A percentile compares a stretch with the other conserved stretches of the same genome.
These are phyloP conservation scores for Nomia melanderi DNA, from an alignment of 1,140 invertebrate species.

Conservation along the genomic window DNA sequence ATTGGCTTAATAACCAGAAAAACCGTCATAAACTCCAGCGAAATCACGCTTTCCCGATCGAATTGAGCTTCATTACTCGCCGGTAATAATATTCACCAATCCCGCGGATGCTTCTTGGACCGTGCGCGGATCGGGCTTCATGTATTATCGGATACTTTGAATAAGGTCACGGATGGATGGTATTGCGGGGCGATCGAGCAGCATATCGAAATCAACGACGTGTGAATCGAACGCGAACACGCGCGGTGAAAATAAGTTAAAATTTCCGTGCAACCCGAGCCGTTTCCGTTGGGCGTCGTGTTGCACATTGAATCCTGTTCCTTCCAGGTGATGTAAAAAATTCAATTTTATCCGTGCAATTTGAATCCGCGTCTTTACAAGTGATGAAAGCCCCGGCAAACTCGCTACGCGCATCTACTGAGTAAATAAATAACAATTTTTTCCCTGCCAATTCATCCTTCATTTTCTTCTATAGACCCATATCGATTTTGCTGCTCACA, in stretches of 20 bases:
- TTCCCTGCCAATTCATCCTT: too few species aligned
- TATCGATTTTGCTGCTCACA: too few species aligned
- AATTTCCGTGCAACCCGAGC: background rate
- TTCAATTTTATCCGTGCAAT: background rate
- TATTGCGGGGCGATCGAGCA: constrained; percentile 8
- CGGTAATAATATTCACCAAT: constrained; percentile 22
- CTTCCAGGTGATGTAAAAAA: background rate
- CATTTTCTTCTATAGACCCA: too few species aligned
- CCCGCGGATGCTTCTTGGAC: background rate
- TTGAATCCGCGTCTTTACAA: background rate
- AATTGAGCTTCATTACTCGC: background rate
- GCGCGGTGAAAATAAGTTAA: constrained; percentile 11
- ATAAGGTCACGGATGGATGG: background rate
- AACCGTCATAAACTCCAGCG: background rate
- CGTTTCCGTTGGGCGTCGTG: background rate
- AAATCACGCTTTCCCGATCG: constrained; percentile 1
- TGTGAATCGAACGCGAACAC: constrained; percentile 23
- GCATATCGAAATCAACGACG: constrained; percentile 1
- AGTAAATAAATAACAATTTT: too few species aligned
- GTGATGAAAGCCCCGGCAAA: too few species aligned
- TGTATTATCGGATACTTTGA: constrained; percentile 23
- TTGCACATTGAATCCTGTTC: background rate
- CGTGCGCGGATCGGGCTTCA: background rate
- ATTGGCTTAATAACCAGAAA: constrained; percentile 15
- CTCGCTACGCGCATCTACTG: too few species aligned